Base-by-base conservation (phyloP, 2,888 invertebrate genomes). In the Dastarcus helophoroides region DNA sequence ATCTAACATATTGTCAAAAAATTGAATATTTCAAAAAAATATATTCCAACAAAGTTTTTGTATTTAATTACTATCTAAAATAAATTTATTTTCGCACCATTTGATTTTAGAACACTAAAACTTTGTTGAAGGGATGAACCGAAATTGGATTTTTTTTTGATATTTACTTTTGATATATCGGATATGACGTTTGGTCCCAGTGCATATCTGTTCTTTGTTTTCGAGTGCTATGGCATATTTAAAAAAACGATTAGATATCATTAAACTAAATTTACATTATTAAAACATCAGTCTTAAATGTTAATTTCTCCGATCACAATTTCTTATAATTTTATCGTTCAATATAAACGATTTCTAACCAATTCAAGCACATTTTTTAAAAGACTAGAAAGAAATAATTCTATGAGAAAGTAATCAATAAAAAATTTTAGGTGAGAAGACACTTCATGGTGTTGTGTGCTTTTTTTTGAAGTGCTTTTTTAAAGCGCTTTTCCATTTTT, bases 181-280 rank as follows among this genome's bases (percentile, higher is more conserved):
- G 62, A 62, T 62, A 62, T 62, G 62, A 56, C 54, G 47, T 53
- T 62, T 62, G 62, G 62, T 62, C 62, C 62, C 62, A 56, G 60
- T 56, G 47, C 19, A 21, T 12, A 28, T 16, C 28, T 19, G 29
- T 33, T 33, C 31, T 42, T 28, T 42, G 28, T 41, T 38, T 46
- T 45, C 42, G 34, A 39, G 28, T 45, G n/a, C n/a, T 47, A 53
- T 57, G 54, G 56, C 56, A 57, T 57, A 56, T 56, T 56, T 54
- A 43, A 50, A 53, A n/a, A n/a, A 52, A 46, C 31, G 22, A 24
- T 42, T n/a, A 19, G 11, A 17, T 10, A 11, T 17, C 19, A 11
- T 32, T 14, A 13, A 15, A 13, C 9, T n/a, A 16, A 9, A 22
- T 29, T 29, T 22, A 24, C 9, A 9, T 25, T 17, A 25, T 25